These are phyloP conservation scores for Gibbula magus DNA, from an alignment of 2,888 invertebrate species.

Conservation along the genomic window DNA sequence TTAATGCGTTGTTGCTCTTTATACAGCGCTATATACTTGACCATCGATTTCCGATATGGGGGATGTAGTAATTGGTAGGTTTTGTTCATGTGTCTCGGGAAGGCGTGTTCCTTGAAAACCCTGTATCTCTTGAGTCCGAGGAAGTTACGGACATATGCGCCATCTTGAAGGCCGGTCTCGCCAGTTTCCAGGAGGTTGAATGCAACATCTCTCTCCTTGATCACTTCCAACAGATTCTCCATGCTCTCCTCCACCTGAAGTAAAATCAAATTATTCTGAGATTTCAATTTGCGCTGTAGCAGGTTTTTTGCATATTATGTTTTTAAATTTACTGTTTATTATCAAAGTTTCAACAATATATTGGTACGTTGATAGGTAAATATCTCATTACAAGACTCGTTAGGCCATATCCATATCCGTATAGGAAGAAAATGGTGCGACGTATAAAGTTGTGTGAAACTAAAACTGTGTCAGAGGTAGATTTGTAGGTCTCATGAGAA, in stretches of 20 bases:
- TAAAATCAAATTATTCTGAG: background rate
- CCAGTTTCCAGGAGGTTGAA: conserved; percentile 87
- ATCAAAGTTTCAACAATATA: no score
- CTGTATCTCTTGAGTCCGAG: conserved; percentile 55
- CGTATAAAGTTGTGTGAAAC: no score
- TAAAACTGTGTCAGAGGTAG: no score
- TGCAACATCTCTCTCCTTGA: conserved; percentile 93
- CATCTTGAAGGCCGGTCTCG: conserved; percentile 50
- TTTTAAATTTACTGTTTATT: no score
- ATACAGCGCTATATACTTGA: conserved; percentile 51
- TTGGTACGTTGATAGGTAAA: no score
- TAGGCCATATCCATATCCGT: no score
- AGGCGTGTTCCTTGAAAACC: conserved; percentile 46
- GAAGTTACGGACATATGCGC: conserved; percentile 47
- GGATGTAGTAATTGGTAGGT: conserved; percentile 43
- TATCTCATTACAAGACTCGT: no score
- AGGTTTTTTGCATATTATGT: no score
- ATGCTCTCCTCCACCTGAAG: conserved; percentile 90
- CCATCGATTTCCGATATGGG: conserved; percentile 16
- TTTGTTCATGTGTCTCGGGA: conserved; percentile 53
- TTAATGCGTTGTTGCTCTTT: conserved; percentile 47
- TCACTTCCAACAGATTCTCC: conserved; percentile 91
- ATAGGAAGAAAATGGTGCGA: no score
- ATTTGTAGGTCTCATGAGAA: no score
- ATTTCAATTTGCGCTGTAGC: background rate